Evolutionary conservation across 2,888 invertebrate genomes (phyloP).

Genomic region (Glyphotaelius pellucidus): DNA sequence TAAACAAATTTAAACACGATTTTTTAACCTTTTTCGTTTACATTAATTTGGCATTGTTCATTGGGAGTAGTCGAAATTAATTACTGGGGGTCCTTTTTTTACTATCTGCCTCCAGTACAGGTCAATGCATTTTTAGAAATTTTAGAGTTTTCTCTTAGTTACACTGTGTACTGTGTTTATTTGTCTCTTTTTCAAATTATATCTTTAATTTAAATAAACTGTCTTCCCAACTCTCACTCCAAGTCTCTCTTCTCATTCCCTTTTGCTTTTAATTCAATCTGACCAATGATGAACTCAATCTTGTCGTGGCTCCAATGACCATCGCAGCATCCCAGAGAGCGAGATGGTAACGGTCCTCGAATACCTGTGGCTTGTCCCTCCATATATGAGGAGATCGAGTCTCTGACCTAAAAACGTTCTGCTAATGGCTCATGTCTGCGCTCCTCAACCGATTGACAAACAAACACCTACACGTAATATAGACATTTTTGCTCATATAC

Average conservation of each 20-base stretch:
- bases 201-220: background rate
- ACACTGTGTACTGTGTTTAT: background rate
- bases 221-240: background rate
- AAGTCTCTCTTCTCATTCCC: background rate
- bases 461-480: background rate
- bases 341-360: constrained; percentile 28
- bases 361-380: constrained; percentile 41
- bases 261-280: background rate
- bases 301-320: background rate
- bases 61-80: background rate
- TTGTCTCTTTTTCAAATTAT: background rate
- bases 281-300: background rate
- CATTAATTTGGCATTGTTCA: background rate
- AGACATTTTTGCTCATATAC: background rate
- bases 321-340: background rate
- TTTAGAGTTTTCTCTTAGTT: background rate
- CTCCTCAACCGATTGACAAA: background rate
- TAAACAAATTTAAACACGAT: background rate
- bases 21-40: too few species aligned
- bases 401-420: constrained; percentile 36
- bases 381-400: constrained; percentile 29
- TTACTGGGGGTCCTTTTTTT: background rate
- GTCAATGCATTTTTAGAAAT: too few species aligned
- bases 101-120: background rate
- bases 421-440: background rate